Base-by-base conservation (phyloP, 2,113 vertebrate species). In the Felis chaus region DNA sequence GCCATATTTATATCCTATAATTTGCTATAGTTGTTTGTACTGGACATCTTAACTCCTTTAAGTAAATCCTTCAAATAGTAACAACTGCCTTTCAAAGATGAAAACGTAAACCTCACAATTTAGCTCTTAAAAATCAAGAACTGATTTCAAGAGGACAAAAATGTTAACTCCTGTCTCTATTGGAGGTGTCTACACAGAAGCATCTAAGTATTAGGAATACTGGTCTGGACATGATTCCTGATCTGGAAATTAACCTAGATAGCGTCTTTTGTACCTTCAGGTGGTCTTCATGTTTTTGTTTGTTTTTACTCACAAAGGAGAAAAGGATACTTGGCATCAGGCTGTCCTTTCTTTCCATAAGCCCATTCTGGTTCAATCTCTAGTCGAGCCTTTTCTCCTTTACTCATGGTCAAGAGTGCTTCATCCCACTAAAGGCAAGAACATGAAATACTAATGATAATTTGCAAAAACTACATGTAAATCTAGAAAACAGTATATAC, bases 251-350 rank as follows among this genome's bases (percentile, higher is more conserved):
- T 76, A 86, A n/a, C 10, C 79, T 85, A 63, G 1, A 91, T 0
- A 76, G 13, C 19, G 31, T 84, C 41, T 88, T 93, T 84, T 31
- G 82, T n/a, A 65, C 4, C 4, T 89, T 73, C 39, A 79, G 14
- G 15, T 89, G 48, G 65, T 93, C 36, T 85, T 53, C 31, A 6
- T 92, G 27, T 25, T 61, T 61, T 61, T 61, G 8, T 61, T 95
- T 65, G 61, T 11, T 14, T 65, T 69, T 94, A 83, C 71, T 87
- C 92, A 74, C 48, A 27, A 96, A 88, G 41, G 68, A 11, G 96
- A 82, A 97, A 99, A 99, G 99, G 99, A 99, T 99, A 99, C 99
- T 99, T 99, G 31, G 99, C 99, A 0, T 99, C 99, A 0, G 99
- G 99, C 91, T 99, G 98, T 11, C 99, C 99, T 96, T 99, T 99